Percentiles rank a stretch among this genome's conserved stretches.
phyloP scores from a whole-genome alignment of 2,113 vertebrate genomes.

The Grammomys dolichurus region DNA sequence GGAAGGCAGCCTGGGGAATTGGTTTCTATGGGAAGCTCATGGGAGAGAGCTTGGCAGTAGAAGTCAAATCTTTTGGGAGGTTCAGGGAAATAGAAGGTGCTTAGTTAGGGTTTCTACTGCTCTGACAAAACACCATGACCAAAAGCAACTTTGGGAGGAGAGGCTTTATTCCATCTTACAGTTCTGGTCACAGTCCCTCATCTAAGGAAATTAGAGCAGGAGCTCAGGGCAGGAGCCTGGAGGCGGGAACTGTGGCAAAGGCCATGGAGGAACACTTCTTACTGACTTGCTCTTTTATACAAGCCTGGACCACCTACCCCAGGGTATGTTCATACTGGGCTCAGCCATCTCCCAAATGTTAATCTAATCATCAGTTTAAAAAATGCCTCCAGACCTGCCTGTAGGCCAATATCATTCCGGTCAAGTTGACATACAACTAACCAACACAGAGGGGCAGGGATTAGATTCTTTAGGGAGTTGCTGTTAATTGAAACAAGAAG shows the following conservation, averaged over 20 bases:
- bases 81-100: constrained; percentile 14
- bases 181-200: not conserved
- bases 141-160: not conserved
- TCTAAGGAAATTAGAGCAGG: not conserved
- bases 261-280: not conserved
- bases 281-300: not conserved
- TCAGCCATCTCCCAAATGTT: not conserved
- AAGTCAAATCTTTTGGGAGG: constrained; percentile 54
- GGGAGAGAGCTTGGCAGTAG: constrained; percentile 57
- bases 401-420: not conserved
- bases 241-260: not conserved
- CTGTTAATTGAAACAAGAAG: constrained; percentile 40
- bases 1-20: constrained; percentile 59
- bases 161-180: not conserved
- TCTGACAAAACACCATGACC: not conserved
- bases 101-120: not conserved
- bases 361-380: too few species aligned
- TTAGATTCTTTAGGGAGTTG: not conserved
- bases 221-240: too few species aligned
- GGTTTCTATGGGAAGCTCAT: constrained; percentile 80
- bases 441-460: constrained; percentile 6
- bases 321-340: not conserved
- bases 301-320: not conserved
- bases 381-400: not conserved
- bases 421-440: not conserved